A percentile compares a stretch with the other conserved stretches of the same genome.
Conservation (phyloP, 37 sponge, comb jelly and placozoan species). For the Theonella swinhoei region DNA sequence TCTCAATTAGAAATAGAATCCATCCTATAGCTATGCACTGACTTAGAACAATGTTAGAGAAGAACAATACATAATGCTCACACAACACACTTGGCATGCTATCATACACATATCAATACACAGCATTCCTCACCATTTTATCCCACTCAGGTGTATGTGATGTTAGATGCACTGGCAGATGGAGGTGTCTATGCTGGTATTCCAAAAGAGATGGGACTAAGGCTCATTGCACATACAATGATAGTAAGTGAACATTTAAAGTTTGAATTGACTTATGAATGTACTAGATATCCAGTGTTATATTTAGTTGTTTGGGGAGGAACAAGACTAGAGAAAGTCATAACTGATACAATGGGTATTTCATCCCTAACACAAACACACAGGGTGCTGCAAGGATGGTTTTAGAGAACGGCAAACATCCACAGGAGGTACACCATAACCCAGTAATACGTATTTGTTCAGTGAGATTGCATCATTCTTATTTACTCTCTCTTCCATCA, state of each 20-base stretch:
- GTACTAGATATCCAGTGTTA: no score
- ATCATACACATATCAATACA: not conserved
- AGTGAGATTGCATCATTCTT: not conserved
- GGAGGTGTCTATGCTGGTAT: conserved; percentile 95
- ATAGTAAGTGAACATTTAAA: conserved; percentile 77
- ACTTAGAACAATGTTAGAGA: not conserved
- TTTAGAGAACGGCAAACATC: conserved; percentile 87
- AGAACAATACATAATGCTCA: not conserved
- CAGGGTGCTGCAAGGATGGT: conserved; percentile 99
- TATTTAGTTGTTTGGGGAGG: not conserved
- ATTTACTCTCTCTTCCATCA: not conserved
- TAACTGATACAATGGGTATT: not conserved
- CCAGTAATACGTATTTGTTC: no score
- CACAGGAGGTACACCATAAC: conserved; percentile 72
- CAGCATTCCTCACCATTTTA: not conserved
- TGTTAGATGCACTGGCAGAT: conserved; percentile 94
- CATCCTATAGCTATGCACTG: no score
- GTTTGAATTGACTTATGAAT: not conserved
- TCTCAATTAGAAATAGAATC: no score
- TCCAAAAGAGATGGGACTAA: conserved; percentile 80
- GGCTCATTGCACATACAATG: conserved; percentile 94
- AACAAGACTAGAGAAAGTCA: no score
- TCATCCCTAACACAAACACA: not conserved
- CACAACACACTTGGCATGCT: not conserved
- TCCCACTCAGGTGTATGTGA: conserved; percentile 77